Evolutionary conservation across 2,113 vertebrate species (phyloP), one percentile per base, ranked within the genome.

Genomic region (Ibidorhyncha struthersii): DNA sequence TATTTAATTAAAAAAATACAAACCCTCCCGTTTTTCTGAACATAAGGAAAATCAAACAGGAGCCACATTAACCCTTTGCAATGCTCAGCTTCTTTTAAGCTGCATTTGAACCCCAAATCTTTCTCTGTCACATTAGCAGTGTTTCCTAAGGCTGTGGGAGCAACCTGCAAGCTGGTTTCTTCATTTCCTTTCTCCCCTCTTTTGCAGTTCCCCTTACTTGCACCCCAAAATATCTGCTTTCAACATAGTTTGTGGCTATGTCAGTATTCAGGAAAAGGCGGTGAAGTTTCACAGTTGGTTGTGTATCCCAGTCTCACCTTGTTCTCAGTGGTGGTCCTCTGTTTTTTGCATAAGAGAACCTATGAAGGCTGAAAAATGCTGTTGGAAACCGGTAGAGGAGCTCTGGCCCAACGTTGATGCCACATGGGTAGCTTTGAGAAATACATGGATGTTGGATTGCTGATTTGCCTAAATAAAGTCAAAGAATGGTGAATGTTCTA

Each of bases 31-130:
- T 34, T 85, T 59, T 84, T 50, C 45, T 85, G 56, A 78, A 8
- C 8, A 45, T 1, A 17, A 76, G 9, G 34, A 41, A 25, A 86
- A 25, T 83, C 15, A 82, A 58, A 40, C 1, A 8, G 9, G 25
- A 72, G 36, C 8, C 10, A 14, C 1, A 7, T 0, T 0, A 65
- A 77, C 53, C 7, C 2, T 11, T 83, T 81, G 12, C 5, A 53
- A 20, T 66, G 88, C 49, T 66, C 7, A 40, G 32, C 26, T 79
- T 43, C 5, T 90, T 91, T 81, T 41, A 65, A 66, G 34, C 19
- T 17, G 1, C 3, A 8, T 30, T 69, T n/a, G 40, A 72, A 8
- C 7, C 14, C 7, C 7, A 61, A 53, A 81, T 43, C 17, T 65
- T 85, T 67, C 34, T 52, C 9, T 77, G 17, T 29, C 18, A 4